Conservation (phyloP, 2,888 invertebrate genomes). For the Anticlea derivata region DNA sequence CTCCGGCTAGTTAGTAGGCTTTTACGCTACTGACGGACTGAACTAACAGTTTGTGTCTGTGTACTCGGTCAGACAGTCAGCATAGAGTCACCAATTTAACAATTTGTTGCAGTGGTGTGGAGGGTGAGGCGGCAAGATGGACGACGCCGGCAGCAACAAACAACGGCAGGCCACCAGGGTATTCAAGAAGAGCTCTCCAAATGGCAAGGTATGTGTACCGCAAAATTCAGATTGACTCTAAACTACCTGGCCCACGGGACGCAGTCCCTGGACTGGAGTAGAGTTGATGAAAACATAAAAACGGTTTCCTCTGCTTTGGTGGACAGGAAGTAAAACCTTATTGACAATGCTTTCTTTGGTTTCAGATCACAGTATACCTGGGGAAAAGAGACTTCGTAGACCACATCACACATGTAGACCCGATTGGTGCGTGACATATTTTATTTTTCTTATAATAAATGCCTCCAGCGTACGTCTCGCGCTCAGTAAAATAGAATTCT, state of each 20-base stretch:
- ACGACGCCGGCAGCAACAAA: conserved; percentile 88
- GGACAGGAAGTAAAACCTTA: no score
- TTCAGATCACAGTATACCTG: conserved; percentile 93
- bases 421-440: conserved; percentile 87
- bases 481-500: no score
- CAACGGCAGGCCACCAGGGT: conserved; percentile 93
- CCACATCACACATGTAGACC: conserved; percentile 95
- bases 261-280: no score
- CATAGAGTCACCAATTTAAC: not conserved
- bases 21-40: no score
- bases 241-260: no score
- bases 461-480: not conserved
- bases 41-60: no score
- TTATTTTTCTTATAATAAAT: not conserved
- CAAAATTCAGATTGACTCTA: no score
- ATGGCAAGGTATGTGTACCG: conserved; percentile 90
- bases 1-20: no score
- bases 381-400: conserved; percentile 97
- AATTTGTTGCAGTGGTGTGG: conserved; percentile 64
- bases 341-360: conserved; percentile 40
- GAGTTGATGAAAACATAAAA: no score
- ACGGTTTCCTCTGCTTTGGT: no score
- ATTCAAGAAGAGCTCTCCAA: conserved; percentile 98
- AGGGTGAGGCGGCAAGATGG: conserved; percentile 85
- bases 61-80: no score